phyloP scores from a whole-genome alignment of 1,140 invertebrate genomes.

The Bradynema listronoti region DNA sequence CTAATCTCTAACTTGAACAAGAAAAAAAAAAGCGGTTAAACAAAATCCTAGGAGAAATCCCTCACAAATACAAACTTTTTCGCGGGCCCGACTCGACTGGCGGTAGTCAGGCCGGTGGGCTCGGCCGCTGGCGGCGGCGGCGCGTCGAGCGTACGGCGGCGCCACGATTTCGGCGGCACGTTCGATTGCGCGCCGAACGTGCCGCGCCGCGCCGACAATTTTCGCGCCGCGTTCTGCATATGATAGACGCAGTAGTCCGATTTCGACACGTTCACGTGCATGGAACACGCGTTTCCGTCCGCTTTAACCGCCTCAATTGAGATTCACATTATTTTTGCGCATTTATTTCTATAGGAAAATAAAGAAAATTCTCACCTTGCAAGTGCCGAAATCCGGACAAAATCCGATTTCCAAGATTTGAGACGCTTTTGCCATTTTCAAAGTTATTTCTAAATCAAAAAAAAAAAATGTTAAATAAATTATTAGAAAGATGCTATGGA shows the following conservation, averaged over 20 bases:
- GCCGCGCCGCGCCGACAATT: constrained; percentile 27
- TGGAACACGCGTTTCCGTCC: constrained; percentile 29
- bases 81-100: background rate
- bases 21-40: background rate
- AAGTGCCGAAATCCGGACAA: constrained; percentile 42
- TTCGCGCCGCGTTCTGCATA: constrained; percentile 26
- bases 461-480: too few relatives aligned
- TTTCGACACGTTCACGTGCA: constrained; percentile 25
- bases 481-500: too few relatives aligned
- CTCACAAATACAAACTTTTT: too few relatives aligned
- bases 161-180: constrained; percentile 20
- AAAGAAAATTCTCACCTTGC: constrained; percentile 30
- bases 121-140: background rate
- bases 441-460: too few relatives aligned
- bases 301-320: constrained; percentile 12
- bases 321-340: background rate
- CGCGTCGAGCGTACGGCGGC: too few relatives aligned
- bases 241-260: constrained; percentile 27
- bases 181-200: constrained; percentile 23
- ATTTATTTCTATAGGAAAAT: background rate
- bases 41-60: too few relatives aligned
- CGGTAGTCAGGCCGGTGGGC: constrained; percentile 22
- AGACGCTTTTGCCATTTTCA: constrained; percentile 39
- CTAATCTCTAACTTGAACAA: too few relatives aligned
- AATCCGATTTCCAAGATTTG: constrained; percentile 47